A percentile compares a stretch with the other conserved stretches of the same genome.
These are phyloP conservation scores for Chaetura pelagica DNA, from an alignment of 2,113 vertebrate species.

Conservation along the genomic window DNA sequence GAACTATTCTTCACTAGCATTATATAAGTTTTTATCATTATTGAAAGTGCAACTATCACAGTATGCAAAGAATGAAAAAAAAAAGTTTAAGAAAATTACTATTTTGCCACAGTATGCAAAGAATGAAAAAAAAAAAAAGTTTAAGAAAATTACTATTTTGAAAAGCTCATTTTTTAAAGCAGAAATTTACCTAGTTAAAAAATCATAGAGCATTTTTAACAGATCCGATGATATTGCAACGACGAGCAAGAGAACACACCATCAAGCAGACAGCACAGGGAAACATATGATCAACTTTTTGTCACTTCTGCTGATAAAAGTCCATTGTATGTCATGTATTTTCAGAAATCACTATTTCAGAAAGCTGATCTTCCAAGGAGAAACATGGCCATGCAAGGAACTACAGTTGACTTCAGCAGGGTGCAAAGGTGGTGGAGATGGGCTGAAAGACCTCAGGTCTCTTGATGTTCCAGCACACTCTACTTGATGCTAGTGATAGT, in stretches of 20 bases:
- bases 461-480: not conserved
- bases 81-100: not conserved
- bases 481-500: not conserved
- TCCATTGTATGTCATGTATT: accelerated
- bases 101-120: too few species aligned
- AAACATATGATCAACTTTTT: not conserved
- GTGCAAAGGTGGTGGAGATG: not conserved
- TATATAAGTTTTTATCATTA: not conserved
- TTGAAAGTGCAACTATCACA: not conserved
- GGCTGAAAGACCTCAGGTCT: not conserved
- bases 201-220: not conserved
- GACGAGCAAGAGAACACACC: not conserved
- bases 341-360: not conserved
- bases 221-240: not conserved
- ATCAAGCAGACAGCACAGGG: not conserved
- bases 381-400: not conserved
- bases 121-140: not conserved
- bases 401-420: not conserved
- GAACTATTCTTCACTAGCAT: not conserved
- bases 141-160: not conserved
- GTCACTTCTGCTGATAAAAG: not conserved
- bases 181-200: not conserved
- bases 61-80: not conserved
- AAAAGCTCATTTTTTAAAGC: not conserved
- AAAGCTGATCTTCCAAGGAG: not conserved